Evolutionary conservation across 2,888 invertebrate genomes (phyloP).

Genomic region (Daptonema setosum): DNA sequence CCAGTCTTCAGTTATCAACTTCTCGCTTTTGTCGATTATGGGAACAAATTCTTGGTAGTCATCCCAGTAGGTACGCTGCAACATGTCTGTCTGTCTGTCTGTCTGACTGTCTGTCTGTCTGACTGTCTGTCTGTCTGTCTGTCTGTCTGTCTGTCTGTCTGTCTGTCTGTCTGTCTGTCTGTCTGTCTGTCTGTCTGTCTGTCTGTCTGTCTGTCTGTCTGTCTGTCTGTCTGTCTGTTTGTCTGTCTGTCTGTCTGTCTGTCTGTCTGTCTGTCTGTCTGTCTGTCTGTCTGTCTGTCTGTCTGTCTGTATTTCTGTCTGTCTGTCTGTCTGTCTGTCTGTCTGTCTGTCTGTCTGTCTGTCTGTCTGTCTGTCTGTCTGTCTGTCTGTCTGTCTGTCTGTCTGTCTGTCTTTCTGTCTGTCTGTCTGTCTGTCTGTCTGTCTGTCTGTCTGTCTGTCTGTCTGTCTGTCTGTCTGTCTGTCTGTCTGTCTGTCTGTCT

Average conservation of each 20-base stretch:
- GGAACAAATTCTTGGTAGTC: conserved; percentile 27
- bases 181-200: no score
- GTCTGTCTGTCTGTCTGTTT: not conserved
- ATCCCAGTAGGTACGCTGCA: conserved; percentile 11
- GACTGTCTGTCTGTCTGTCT: not conserved
- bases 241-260: not conserved
- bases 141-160: no score
- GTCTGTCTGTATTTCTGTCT: not conserved
- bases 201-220: not conserved
- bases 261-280: not conserved
- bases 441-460: not conserved
- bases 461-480: no score
- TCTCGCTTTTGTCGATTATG: conserved; percentile 15
- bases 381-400: not conserved
- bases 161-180: no score
- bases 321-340: no score
- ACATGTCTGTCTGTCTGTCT: not conserved
- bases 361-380: not conserved
- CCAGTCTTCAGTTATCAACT: conserved; percentile 8
- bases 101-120: not conserved
- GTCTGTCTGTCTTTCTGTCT: not conserved
- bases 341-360: no score
- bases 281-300: not conserved
- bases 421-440: not conserved
- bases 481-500: no score